A percentile compares a stretch with the other conserved stretches of the same genome.
phyloP scores from a whole-genome alignment of 2,113 vertebrate genomes.

The Urocynchramus pylzowi region DNA sequence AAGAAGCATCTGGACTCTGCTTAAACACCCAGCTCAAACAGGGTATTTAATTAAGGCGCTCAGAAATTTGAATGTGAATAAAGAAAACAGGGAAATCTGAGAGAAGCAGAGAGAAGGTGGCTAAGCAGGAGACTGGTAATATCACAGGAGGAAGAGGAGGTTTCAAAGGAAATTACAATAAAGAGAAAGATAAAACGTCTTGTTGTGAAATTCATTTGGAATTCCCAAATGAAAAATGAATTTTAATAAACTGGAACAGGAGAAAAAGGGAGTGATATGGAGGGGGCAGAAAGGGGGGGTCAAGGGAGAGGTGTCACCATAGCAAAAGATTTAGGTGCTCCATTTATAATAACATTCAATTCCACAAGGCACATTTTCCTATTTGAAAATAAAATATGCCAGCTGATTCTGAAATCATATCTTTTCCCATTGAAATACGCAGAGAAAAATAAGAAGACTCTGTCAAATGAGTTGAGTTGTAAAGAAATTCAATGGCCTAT shows the following conservation, averaged over 20 bases:
- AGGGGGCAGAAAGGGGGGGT: neutral
- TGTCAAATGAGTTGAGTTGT: neutral
- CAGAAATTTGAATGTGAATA: neutral
- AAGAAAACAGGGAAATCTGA: neutral
- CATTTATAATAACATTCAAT: constrained; percentile 51
- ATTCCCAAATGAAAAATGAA: constrained; percentile 1
- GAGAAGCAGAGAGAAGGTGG: neutral
- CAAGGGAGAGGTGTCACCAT: neutral
- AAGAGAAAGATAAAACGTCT: neutral
- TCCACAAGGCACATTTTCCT: neutral
- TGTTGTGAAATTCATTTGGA: neutral
- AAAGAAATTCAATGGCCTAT: neutral
- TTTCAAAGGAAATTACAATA: neutral
- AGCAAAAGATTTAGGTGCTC: neutral
- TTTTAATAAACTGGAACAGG: constrained; percentile 36
- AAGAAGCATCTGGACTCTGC: neutral
- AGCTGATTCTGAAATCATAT: neutral
- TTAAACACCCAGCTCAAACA: neutral
- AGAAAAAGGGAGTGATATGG: neutral
- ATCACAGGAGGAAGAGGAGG: neutral
- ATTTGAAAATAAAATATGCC: neutral
- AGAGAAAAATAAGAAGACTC: neutral
- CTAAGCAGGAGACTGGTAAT: neutral
- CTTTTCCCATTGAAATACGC: neutral
- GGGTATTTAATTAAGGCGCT: neutral